Base-by-base conservation (phyloP, 1,140 invertebrate species). In the Trichogramma pretiosum region DNA sequence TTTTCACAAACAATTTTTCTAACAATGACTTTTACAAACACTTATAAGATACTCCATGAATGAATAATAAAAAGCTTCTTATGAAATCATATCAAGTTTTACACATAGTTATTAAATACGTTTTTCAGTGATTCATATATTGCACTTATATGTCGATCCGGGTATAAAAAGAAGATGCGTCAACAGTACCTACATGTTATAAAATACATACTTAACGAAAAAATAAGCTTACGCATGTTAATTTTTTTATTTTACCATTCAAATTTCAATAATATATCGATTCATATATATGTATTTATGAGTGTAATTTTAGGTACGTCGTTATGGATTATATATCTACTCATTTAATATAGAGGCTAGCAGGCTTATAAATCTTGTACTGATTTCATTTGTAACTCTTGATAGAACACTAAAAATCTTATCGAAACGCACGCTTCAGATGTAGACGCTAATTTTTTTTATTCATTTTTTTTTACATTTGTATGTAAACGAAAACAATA, bases 321-420 rank as follows among this genome's bases (percentile, higher is more conserved):
- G 16, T 39, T 50, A n/a, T n/a, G n/a, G n/a, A n/a, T n/a, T n/a
- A 50, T 50, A 44, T 45, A 50, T 40, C 36, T 50, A 30, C 30
- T 38, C 18, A 40, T 50, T 52, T 53, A 30, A 55, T 56, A 54
- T n/a, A n/a, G 52, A 59, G 54, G 52, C 54, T 59, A 55, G 50
- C 52, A 56, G 59, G 55, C 53, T 45, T 50, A 40, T 48, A 26
- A 52, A 55, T 55, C 47, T 59, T 61, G 56, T 59, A 61, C 57
- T 61, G 54, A 55, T 56, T 54, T 54, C 38, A 44, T 45, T 50
- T 41, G 30, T 44, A 21, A 28, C 2, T 36, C 24, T 28, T 38
- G n/a, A n/a, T n/a, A 30, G 33, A 32, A 46, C 28, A 44, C 22
- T 16, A 38, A 26, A 33, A 16, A 33, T 22, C 23, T 22, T 45